phyloP scores from a whole-genome alignment of 2,797 vertebrate genomes.

The Macropus fuliginosus region DNA sequence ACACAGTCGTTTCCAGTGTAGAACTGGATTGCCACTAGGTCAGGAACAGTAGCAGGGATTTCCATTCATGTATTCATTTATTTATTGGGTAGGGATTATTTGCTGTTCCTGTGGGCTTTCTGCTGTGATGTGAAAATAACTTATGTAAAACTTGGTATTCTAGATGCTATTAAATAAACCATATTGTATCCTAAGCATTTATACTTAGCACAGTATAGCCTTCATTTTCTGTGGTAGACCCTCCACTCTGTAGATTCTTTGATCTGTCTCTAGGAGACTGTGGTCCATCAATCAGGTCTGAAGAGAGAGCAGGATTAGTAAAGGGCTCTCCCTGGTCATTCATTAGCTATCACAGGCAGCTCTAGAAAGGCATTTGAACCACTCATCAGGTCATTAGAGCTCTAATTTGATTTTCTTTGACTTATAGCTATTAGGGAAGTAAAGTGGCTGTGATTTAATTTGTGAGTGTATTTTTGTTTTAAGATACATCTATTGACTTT shows the following conservation, averaged over 20 bases:
- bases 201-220: background rate
- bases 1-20: background rate
- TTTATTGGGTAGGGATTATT: background rate
- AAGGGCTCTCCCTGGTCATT: background rate
- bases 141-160: background rate
- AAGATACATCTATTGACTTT: conserved; percentile 9
- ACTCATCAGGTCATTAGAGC: background rate
- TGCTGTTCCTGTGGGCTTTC: background rate
- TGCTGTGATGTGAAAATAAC: background rate
- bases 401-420: background rate
- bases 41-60: background rate
- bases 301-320: background rate
- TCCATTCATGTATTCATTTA: background rate
- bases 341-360: background rate
- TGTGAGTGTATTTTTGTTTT: conserved; percentile 2
- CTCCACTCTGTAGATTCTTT: background rate
- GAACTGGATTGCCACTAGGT: background rate
- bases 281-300: background rate
- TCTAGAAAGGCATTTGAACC: background rate
- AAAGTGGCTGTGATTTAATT: background rate
- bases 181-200: background rate
- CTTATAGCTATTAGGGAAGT: conserved; percentile 18
- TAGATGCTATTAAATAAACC: background rate
- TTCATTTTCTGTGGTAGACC: background rate
- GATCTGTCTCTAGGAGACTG: background rate